Base-by-base conservation (phyloP, 2,888 invertebrate species). In the Morpho helenor region DNA sequence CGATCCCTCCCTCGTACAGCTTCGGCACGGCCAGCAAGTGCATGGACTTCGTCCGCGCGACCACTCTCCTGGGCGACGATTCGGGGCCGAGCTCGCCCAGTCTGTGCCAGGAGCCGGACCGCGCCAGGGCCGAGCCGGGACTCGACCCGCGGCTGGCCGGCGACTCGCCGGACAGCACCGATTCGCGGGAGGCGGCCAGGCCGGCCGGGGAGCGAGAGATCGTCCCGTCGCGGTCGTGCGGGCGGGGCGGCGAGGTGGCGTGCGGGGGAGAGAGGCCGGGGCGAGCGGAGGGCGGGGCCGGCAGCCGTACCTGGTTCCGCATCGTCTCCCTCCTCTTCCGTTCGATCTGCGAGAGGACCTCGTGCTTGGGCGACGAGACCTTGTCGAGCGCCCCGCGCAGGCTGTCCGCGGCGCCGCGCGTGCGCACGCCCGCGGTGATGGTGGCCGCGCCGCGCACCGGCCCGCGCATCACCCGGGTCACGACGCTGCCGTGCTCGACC, bases 61-160 rank as follows among this genome's bases (percentile, higher is more conserved):
- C 82, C 41, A 84, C 77, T 49, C 82, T 81, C 44, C 88, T 82
- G 8, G 92, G 88, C 5, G 92, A 85, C 7, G 80, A 43, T 68
- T 49, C 79, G 89, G 74, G 77, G 57, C 91, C 79, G 61, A 63
- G 52, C 10, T 66, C 66, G 91, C 92, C 92, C 61, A 96, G 89
- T 72, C 95, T 95, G 75, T 95, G 94, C 96, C 96, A 96, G 4
- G 96, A 95, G 76, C 96, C 96, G 7, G 95, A 95, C 77, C 95
- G 95, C 94, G 95, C 69, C 80, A 77, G 62, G 71, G 77, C 67
- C 77, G 79, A 50, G 75, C 79, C 68, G 74, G 79, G 61, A 69
- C 74, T 68, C 73, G 68, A 66, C 46, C 65, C 78, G 64, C 75
- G 63, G 74, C 80, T 80, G 56, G 73, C 74, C 48, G 74, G 67